These are phyloP conservation scores for Barypeithes pellucidus DNA, from an alignment of 2,888 invertebrate species.

Conservation along the genomic window DNA sequence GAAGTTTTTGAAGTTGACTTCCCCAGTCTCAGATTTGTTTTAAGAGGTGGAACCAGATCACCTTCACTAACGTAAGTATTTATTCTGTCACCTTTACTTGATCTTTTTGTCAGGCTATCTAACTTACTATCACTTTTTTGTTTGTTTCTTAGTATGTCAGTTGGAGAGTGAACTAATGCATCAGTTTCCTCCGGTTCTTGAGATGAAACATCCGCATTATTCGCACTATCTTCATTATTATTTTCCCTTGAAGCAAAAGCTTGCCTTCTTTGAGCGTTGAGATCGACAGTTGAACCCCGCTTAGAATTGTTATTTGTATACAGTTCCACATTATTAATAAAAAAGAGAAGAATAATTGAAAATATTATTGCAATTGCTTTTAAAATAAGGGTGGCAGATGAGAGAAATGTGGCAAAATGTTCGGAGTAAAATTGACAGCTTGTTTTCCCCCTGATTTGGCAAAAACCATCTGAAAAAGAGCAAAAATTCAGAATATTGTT, in stretches of 20 bases:
- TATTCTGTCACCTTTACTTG: slow-evolving; percentile 54
- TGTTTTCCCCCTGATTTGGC: slow-evolving; percentile 56
- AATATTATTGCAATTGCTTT: slow-evolving; percentile 59
- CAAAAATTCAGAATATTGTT: background rate
- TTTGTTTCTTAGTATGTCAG: slow-evolving; percentile 38
- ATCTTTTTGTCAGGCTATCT: slow-evolving; percentile 30
- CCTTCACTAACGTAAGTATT: slow-evolving; percentile 56
- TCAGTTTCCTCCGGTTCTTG: slow-evolving; percentile 24
- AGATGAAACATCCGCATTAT: slow-evolving; percentile 9
- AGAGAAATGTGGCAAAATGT: slow-evolving; percentile 60
- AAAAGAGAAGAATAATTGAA: slow-evolving; percentile 56
- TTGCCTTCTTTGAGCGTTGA: slow-evolving; percentile 33
- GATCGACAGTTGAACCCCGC: slow-evolving; percentile 34
- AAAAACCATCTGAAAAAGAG: slow-evolving; percentile 59
- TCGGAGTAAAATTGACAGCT: slow-evolving; percentile 62
- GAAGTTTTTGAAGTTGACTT: slow-evolving; percentile 54
- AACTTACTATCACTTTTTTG: slow-evolving; percentile 48
- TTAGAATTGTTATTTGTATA: slow-evolving; percentile 51
- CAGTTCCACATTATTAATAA: slow-evolving; percentile 56
- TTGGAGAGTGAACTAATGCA: slow-evolving; percentile 29
- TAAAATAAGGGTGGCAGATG: slow-evolving; percentile 60
- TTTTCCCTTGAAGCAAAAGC: background rate
- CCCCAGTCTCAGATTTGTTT: slow-evolving; percentile 30
- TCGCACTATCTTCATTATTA: slow-evolving; percentile 23
- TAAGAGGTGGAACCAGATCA: slow-evolving; percentile 54